Percentiles rank a stretch among this genome's conserved stretches.
phyloP scores from a whole-genome alignment of 2,797 vertebrate species.

The Halcyon badia region DNA sequence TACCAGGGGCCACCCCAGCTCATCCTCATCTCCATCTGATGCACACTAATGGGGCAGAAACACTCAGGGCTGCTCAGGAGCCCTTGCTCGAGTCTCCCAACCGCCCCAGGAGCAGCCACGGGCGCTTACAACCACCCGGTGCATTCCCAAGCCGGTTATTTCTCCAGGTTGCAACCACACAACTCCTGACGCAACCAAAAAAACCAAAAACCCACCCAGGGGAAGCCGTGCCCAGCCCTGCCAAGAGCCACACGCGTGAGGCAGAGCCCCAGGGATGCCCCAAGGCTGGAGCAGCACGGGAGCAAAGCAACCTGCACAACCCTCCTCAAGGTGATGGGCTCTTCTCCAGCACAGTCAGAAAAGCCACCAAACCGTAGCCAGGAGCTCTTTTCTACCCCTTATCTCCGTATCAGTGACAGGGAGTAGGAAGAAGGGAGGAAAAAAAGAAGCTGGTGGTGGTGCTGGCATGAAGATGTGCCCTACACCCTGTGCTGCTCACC shows the following conservation, averaged over 20 bases:
- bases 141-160: background rate
- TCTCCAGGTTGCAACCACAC: background rate
- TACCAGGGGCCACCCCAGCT: background rate
- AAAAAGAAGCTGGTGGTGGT: background rate
- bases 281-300: background rate
- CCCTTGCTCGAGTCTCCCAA: fast-evolving
- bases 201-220: too few relatives aligned
- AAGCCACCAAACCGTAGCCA: background rate
- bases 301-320: background rate
- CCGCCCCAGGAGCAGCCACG: background rate
- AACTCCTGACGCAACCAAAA: fast-evolving
- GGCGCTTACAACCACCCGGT: too few relatives aligned
- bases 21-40: background rate
- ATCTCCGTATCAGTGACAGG: background rate
- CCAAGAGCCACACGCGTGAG: background rate
- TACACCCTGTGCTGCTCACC: background rate
- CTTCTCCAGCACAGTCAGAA: background rate
- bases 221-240: background rate
- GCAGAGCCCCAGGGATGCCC: fast-evolving
- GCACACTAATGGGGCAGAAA: background rate
- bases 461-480: fast-evolving
- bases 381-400: background rate
- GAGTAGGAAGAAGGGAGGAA: background rate
- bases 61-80: background rate
- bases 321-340: background rate